Evolutionary conservation across 2,888 invertebrate genomes (phyloP), one percentile per base, ranked within the genome.

Genomic region (Dendrolimus houi): DNA sequence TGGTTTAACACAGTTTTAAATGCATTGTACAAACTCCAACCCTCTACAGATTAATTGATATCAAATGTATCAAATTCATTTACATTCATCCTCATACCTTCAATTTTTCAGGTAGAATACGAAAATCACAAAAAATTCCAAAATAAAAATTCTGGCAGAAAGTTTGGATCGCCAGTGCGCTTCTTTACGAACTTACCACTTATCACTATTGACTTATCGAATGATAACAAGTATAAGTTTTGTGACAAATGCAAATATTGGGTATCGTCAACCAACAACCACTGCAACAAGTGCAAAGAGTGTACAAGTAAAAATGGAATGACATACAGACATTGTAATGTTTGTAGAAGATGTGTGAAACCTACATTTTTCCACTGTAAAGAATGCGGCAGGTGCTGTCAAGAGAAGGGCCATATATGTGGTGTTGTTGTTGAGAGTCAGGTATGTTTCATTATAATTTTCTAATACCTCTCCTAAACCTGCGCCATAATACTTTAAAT

Each of bases 261-360:
- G 92, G 94, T 91, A 1, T 73, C 85, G 0, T 62, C 59, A 0
- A 75, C 72, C 9, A 91, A 91, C 57, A 76, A 72, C 9, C 91
- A 91, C 60, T 91, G 91, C 59, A 69, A 62, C n/a, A 85, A 84
- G 55, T 91, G 90, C 60, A 75, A 75, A 1, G 70, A 71, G 47
- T 91, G 91, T 71, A 72, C 90, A 86, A 75, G 95, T 92, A 64
- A 78, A 77, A 72, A 89, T 78, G 63, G 94, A 91, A 81, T 95
- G 94, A 63, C 97, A 92, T 87, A 94, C 92, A 86, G 69, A 52
- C 98, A 98, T 79, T 98, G 98, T 71, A 81, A 89, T 52, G 73
- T 82, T n/a, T 98, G 98, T 71, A 90, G 92, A 10, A 82, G 92
- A 55, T 98, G 98, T 81, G 97, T 98, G 0, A 98, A 98, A 81